Percentiles rank a stretch among this genome's conserved stretches.
Evolutionary conservation across 2,113 vertebrate species (phyloP).

Genomic region (Antechinus flavipes): DNA sequence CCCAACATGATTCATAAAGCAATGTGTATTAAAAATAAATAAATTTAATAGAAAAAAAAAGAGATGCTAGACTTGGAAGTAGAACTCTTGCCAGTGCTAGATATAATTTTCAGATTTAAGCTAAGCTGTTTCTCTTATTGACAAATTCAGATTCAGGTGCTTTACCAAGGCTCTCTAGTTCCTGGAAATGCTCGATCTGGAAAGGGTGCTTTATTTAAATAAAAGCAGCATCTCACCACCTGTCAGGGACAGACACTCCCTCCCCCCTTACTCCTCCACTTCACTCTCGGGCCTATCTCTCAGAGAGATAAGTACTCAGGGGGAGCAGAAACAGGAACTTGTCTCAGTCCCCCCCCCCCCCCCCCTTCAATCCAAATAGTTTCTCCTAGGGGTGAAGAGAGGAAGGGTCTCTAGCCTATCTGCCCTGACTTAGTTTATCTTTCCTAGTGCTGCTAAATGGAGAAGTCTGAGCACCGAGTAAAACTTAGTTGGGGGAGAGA

Average conservation of each 20-base stretch:
- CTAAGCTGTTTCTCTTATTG: slow-evolving; percentile 48
- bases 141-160: slow-evolving; percentile 59
- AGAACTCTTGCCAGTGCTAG: neutral
- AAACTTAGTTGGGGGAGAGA: neutral
- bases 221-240: slow-evolving; percentile 35
- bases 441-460: neutral
- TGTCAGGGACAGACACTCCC: slow-evolving; percentile 21
- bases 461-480: neutral
- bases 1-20: too few relatives aligned
- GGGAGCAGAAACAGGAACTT: neutral
- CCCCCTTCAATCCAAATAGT: neutral
- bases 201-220: neutral
- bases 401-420: neutral
- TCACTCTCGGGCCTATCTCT: neutral
- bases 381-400: neutral
- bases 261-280: neutral
- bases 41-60: too few relatives aligned
- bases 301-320: neutral
- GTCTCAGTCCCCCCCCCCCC: neutral
- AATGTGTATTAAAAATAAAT: too few relatives aligned
- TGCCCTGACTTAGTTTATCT: neutral
- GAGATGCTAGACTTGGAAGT: neutral
- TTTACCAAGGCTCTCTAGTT: slow-evolving; percentile 70
- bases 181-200: slow-evolving; percentile 44
- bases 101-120: slow-evolving; percentile 16